A percentile compares a stretch with the other conserved stretches of the same genome.
Conservation (phyloP, 2,113 vertebrate species). For the Pseudois nayaur region DNA sequence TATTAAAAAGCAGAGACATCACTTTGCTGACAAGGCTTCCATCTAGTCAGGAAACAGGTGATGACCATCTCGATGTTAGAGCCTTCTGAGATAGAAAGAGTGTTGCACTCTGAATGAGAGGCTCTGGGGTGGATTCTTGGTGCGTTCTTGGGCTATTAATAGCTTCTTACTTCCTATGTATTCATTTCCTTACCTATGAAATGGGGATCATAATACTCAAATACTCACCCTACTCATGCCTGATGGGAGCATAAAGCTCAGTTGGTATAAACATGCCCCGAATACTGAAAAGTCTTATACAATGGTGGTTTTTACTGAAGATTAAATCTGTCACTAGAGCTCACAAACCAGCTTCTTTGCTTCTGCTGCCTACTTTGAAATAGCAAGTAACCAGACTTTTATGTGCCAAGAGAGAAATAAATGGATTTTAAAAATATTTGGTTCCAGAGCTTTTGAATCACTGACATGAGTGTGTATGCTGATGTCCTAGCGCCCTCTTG, state of each 20-base stretch:
- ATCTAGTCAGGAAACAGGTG: background rate
- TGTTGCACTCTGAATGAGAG: background rate
- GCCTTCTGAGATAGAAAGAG: background rate
- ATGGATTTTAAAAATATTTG: slow-evolving; percentile 47
- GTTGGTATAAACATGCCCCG: background rate
- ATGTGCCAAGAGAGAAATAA: slow-evolving; percentile 30
- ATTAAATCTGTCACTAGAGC: background rate
- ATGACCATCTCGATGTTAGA: background rate
- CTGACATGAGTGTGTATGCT: background rate
- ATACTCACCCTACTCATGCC: background rate
- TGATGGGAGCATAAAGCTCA: background rate
- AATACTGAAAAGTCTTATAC: background rate
- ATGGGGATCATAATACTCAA: background rate
- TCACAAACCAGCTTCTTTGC: background rate
- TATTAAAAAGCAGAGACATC: background rate
- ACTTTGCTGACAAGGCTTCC: background rate
- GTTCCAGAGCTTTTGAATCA: slow-evolving; percentile 9
- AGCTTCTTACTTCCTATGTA: background rate
- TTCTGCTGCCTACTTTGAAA: slow-evolving; percentile 45
- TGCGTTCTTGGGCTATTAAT: background rate
- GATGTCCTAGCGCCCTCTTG: background rate
- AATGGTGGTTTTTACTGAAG: background rate
- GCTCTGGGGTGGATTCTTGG: background rate
- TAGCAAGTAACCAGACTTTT: background rate
- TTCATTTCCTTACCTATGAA: background rate